Base-by-base conservation (phyloP, 2,797 vertebrate species). In the Neostethus bicornis region DNA sequence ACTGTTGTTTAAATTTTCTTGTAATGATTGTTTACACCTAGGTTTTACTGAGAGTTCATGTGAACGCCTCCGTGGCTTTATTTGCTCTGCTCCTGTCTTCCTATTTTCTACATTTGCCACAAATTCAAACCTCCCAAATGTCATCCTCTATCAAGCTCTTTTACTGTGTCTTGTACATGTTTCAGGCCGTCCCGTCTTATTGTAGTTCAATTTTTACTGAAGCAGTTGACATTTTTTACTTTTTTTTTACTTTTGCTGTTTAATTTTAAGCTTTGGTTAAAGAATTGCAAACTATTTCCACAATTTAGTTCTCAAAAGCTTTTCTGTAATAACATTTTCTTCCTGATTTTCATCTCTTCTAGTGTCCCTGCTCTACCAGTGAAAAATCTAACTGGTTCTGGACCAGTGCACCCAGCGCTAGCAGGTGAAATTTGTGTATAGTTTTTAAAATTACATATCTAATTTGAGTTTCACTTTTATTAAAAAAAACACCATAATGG, bases 301-400 rank as follows among this genome's bases (percentile, higher is more conserved):
- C 16, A 6, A 28, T 57, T 57, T 45, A 17, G 20, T 47, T 26
- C 44, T 23, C 7, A 34, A 16, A 46, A 7, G 2, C 5, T 45
- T 31, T 7, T 17, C 9, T 43, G 43, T 35, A 34, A 31, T 11
- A 7, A 32, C 34, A 10, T 8, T 58, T 42, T n/a, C 13, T 37
- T 35, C 4, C 45, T 44, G 5, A 24, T 56, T 41, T 66, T 10
- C 1, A 61, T n/a, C 55, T 39, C 0, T 12, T 52, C 0, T 72
- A 98, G 96, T 39, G 95, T 98, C 60, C 96, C 96, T 5, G 96
- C 96, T 0, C 94, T 98, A 32, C 96, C 96, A 0, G 96, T 98
- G 23, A 98, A 98, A 92, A 98, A 98, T 65, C 86, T 98, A 68
- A 96, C 95, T 5, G 93, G 96, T 28, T 94, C 93, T 0, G 95